Evolutionary conservation across 2,888 invertebrate species (phyloP), one percentile per base, ranked within the genome.

Genomic region (Terebella lapidaria): DNA sequence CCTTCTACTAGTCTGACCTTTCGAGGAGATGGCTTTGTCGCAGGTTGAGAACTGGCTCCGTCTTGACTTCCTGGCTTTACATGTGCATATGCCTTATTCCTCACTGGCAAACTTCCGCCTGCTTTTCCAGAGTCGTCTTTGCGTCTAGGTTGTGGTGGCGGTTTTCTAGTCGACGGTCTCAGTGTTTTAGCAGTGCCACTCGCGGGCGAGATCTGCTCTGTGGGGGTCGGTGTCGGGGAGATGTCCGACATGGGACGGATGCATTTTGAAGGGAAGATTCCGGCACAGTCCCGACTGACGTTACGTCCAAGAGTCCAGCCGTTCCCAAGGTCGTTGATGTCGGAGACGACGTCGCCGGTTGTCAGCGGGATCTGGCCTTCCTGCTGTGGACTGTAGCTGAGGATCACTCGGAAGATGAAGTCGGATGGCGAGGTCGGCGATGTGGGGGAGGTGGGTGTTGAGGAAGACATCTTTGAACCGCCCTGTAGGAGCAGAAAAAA

Each of bases 281-380:
- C 67, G 2, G 64, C 57, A 1, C 54, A 49, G 46, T 60, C 59
- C 20, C 64, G 35, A 45, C 42, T 67, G 20, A 62, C 60, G 58
- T 67, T 66, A 3, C 58, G 57, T 26, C 66, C 67, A 15, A 67
- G 58, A 30, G 64, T 59, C 67, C 67, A 67, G 29, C 66, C 67
- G 60, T 67, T 67, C 27, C 64, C 61, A 15, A 67, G 59, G 56
- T 67, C 59, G 47, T 62, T 64, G 27, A 59, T 59, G 49, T 60
- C 57, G 27, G 60, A 56, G 58, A 67, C 46, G 45, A 62, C 47
- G 49, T 67, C 67, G 2, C 67, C 67, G 10, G 42, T 54, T n/a
- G 25, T 42, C 2, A 67, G 59, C 24, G 49, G 46, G 30, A 67
- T 66, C 61, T 67, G 62, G 20, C 67, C 67, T 26, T 64, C 64